Percentiles rank a stretch among this genome's conserved stretches.
These are phyloP conservation scores for Dromius quadrimaculatus DNA, from an alignment of 2,888 invertebrate genomes.

Conservation along the genomic window DNA sequence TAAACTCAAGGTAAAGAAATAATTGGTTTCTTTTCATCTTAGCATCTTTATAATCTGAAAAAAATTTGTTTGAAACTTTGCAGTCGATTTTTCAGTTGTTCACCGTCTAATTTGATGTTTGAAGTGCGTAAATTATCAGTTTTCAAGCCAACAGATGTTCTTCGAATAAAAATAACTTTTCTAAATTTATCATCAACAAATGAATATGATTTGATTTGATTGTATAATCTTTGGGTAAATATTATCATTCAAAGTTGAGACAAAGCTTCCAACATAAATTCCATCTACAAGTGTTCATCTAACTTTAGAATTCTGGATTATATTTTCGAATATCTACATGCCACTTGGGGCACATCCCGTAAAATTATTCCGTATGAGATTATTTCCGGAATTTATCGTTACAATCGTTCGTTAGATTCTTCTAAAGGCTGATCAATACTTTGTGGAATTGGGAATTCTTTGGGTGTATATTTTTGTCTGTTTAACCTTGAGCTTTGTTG, in stretches of 20 bases:
- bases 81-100: no score
- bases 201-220: slow-evolving; percentile 17
- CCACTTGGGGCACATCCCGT: not conserved
- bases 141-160: no score
- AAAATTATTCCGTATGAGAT: slow-evolving; percentile 1
- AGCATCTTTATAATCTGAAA: no score
- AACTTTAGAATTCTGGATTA: not conserved
- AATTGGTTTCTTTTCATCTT: no score
- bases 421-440: not conserved
- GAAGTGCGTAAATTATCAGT: not conserved
- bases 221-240: slow-evolving; percentile 18
- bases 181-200: not conserved
- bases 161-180: no score
- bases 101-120: no score
- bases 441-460: not conserved
- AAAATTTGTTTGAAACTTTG: no score
- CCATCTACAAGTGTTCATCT: not conserved
- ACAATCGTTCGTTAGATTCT: not conserved
- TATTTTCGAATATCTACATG: slow-evolving; percentile 1
- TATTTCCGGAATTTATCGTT: not conserved
- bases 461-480: not conserved
- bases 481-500: not conserved
- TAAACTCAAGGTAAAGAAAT: no score
- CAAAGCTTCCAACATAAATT: slow-evolving; percentile 3
- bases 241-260: slow-evolving; percentile 2